phyloP scores from a whole-genome alignment of 2,888 invertebrate genomes.

The Julus scandinavius region DNA sequence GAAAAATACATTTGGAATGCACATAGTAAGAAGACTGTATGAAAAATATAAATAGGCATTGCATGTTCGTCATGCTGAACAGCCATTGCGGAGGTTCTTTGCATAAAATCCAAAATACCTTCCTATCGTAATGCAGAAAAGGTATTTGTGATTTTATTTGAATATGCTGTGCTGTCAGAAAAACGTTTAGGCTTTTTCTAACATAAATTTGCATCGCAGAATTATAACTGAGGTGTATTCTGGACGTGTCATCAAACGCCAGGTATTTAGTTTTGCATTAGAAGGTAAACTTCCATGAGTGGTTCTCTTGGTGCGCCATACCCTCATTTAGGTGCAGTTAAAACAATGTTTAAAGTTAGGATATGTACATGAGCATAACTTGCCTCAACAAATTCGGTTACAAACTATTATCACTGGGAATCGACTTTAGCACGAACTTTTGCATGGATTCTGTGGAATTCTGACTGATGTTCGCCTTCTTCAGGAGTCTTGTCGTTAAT shows the following conservation, averaged over 20 bases:
- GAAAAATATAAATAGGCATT: constrained; percentile 10
- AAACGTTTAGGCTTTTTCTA: neutral
- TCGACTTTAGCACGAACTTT: constrained; percentile 71
- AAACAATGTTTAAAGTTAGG: neutral
- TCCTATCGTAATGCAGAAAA: neutral
- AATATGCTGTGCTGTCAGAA: neutral
- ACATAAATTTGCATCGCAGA: neutral
- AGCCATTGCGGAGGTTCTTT: neutral
- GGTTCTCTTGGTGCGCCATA: neutral
- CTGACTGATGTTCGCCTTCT: constrained; percentile 63
- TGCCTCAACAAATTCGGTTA: neutral
- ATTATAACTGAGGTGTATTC: neutral
- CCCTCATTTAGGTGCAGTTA: neutral
- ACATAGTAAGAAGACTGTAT: neutral
- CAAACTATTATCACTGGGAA: constrained; percentile 59
- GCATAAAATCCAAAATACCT: neutral
- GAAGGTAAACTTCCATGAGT: neutral
- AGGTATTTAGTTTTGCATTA: neutral
- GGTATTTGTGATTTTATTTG: neutral
- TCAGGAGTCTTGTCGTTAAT: constrained; percentile 54
- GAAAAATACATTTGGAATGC: constrained; percentile 18
- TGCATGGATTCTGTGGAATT: constrained; percentile 74
- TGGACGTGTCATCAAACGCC: neutral
- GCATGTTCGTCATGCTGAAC: neutral
- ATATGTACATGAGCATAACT: constrained; percentile 9